Percentiles rank a stretch among this genome's conserved stretches.
These are phyloP conservation scores for Habrosyne pyritoides DNA, from an alignment of 2,888 invertebrate genomes.

Conservation along the genomic window DNA sequence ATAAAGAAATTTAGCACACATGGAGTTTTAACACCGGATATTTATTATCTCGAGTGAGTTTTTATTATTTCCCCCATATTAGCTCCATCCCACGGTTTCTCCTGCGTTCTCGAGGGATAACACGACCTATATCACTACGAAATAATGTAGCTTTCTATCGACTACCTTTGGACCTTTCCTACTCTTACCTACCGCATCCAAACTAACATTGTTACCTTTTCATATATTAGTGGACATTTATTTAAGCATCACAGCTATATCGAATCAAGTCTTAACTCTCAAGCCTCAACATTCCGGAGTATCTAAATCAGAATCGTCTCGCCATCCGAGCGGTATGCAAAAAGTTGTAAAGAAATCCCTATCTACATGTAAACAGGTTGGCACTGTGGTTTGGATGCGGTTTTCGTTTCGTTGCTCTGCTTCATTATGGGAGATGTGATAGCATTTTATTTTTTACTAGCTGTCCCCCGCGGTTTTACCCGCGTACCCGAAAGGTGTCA, in stretches of 20 bases:
- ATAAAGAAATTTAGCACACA: no score
- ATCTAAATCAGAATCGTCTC: constrained; percentile 42
- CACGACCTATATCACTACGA: no score
- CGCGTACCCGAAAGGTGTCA: not conserved
- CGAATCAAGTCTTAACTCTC: constrained; percentile 5
- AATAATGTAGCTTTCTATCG: no score
- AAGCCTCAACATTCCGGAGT: constrained; percentile 26
- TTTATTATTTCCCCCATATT: no score
- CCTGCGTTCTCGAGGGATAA: no score
- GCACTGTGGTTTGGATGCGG: not conserved
- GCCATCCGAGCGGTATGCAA: constrained; percentile 35
- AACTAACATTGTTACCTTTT: no score
- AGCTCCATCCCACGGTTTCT: no score
- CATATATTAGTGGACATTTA: not conserved
- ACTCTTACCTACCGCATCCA: not conserved
- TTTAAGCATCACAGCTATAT: not conserved
- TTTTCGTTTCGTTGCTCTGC: not conserved
- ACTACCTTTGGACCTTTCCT: no score
- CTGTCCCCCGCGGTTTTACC: not conserved
- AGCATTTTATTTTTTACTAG: not conserved
- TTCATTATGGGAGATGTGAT: not conserved
- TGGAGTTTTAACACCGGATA: no score
- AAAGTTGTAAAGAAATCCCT: constrained; percentile 18
- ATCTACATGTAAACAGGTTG: not conserved
- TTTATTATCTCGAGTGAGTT: no score